Percentiles rank a stretch among this genome's conserved stretches.
Conservation (phyloP, 2,797 vertebrate genomes). For the Phrynocephalus guinanensis region DNA sequence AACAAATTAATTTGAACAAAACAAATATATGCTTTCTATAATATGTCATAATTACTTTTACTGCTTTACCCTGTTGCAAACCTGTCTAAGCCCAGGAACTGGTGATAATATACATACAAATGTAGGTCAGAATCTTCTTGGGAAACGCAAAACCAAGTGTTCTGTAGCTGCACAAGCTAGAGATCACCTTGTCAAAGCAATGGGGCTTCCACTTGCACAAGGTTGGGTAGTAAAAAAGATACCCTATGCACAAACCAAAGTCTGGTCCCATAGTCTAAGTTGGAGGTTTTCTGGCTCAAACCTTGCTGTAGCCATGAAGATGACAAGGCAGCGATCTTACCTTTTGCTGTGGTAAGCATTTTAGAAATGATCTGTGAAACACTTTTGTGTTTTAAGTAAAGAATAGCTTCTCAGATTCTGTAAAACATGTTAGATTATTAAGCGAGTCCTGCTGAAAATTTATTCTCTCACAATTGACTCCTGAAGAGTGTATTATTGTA, state of each 20-base stretch:
- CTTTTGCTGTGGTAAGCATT: background rate
- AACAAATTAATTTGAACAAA: too few species aligned
- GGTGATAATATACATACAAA: background rate
- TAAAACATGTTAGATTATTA: background rate
- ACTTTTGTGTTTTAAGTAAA: background rate
- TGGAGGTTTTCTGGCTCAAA: background rate
- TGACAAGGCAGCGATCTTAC: background rate
- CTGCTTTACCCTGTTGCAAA: background rate
- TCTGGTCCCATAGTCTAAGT: background rate
- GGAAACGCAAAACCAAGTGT: too few species aligned
- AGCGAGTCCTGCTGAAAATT: constrained; percentile 24
- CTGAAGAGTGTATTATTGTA: constrained; percentile 37
- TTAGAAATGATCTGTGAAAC: background rate
- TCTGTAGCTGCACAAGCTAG: too few species aligned
- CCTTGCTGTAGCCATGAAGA: background rate
- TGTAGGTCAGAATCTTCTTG: background rate
- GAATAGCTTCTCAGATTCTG: background rate
- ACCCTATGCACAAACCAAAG: too few species aligned
- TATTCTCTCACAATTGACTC: constrained; percentile 19
- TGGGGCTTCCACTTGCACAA: too few species aligned
- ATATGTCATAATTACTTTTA: background rate
- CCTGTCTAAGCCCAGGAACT: background rate
- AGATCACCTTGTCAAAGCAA: too few species aligned
- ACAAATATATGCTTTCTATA: background rate
- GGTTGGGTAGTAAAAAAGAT: too few species aligned